Percentiles rank a stretch among this genome's conserved stretches.
Evolutionary conservation across 2,113 vertebrate genomes (phyloP).

Genomic region (Misgurnus mizolepis): DNA sequence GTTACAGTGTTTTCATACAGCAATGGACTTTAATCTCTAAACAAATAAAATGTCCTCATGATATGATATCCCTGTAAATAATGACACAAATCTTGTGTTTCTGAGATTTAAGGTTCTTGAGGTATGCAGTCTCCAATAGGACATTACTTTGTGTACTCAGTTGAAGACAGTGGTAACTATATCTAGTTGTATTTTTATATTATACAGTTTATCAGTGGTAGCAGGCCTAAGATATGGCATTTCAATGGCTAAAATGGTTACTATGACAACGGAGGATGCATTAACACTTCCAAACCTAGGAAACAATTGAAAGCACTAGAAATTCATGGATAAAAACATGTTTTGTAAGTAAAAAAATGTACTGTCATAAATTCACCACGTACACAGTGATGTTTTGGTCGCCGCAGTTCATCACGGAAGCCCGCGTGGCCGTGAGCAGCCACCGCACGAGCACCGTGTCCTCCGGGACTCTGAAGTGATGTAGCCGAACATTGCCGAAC

Average conservation of each 20-base stretch:
- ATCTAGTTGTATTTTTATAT: too few species aligned
- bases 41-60: background rate
- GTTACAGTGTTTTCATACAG: too few species aligned
- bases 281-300: background rate
- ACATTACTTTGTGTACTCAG: background rate
- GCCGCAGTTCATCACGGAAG: conserved; percentile 74
- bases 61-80: background rate
- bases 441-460: conserved; percentile 83
- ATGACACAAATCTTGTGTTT: too few species aligned
- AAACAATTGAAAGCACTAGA: background rate
- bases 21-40: too few species aligned
- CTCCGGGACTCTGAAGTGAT: conserved; percentile 87
- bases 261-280: background rate
- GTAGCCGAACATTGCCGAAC: conserved; percentile 87
- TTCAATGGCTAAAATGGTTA: background rate
- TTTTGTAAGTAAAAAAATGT: background rate
- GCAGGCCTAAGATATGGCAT: too few species aligned
- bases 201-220: too few species aligned
- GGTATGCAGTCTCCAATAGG: conserved; percentile 5
- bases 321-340: background rate
- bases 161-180: too few species aligned
- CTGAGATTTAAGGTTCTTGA: background rate
- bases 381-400: conserved; percentile 83
- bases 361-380: conserved; percentile 50
- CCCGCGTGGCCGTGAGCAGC: conserved; percentile 80